These are phyloP conservation scores for Cygnus buccinator DNA, from an alignment of 2,113 vertebrate genomes.

Conservation along the genomic window DNA sequence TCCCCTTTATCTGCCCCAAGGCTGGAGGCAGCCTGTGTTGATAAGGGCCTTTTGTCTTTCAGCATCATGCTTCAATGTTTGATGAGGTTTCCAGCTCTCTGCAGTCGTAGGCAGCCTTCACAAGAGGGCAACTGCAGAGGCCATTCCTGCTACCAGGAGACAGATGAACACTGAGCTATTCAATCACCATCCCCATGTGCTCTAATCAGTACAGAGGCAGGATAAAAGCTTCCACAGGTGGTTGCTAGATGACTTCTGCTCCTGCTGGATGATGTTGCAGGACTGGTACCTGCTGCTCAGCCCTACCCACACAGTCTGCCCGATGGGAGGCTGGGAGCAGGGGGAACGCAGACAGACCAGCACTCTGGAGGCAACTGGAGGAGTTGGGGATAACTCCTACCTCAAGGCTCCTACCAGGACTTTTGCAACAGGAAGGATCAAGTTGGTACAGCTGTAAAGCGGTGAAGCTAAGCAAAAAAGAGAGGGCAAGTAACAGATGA, in stretches of 20 bases:
- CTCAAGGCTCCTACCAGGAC: not conserved
- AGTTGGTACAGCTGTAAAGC: not conserved
- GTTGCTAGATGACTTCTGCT: not conserved
- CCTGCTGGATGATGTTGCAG: not conserved
- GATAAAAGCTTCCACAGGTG: not conserved
- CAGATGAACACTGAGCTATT: not conserved
- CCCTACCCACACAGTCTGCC: not conserved
- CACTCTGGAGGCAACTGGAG: not conserved
- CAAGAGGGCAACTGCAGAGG: not conserved
- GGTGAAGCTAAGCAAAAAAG: not conserved
- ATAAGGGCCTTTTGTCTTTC: not conserved
- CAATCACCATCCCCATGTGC: not conserved
- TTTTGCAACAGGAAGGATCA: not conserved
- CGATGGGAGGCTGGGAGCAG: not conserved
- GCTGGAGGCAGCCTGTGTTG: not conserved
- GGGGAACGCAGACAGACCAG: not conserved
- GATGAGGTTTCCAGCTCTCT: not conserved
- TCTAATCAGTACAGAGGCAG: not conserved
- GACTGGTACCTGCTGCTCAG: not conserved
- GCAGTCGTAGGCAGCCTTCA: fast-evolving
- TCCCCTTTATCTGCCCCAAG: not conserved
- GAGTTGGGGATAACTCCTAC: not conserved
- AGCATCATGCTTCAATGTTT: not conserved
- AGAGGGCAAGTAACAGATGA: not conserved
- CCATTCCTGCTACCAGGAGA: not conserved